Percentiles rank a stretch among this genome's conserved stretches.
These are phyloP conservation scores for Frieseomelitta varia DNA, from an alignment of 1,140 invertebrate species.

Conservation along the genomic window DNA sequence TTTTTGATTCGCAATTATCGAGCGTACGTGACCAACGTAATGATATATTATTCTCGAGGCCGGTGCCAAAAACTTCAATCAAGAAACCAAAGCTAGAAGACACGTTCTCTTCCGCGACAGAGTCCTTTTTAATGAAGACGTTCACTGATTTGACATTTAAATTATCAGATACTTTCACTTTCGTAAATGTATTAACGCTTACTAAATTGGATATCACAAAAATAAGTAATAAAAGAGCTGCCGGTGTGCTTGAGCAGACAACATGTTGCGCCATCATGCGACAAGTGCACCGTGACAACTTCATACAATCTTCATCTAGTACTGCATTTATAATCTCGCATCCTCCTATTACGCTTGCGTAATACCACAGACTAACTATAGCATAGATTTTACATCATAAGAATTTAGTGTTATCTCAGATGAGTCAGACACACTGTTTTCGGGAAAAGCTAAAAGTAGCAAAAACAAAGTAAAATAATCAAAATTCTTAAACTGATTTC, in stretches of 20 bases:
- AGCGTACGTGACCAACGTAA: constrained; percentile 63
- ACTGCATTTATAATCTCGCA: constrained; percentile 74
- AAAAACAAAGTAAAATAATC: background rate
- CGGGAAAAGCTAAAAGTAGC: background rate
- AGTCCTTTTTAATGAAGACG: constrained; percentile 26
- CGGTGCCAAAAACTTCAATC: constrained; percentile 61
- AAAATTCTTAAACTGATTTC: too few relatives aligned
- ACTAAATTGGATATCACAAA: constrained; percentile 68
- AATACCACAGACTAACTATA: background rate
- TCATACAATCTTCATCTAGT: constrained; percentile 50
- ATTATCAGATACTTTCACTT: constrained; percentile 31
- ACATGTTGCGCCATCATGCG: constrained; percentile 80
- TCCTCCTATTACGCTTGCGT: constrained; percentile 39
- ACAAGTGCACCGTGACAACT: constrained; percentile 74
- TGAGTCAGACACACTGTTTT: too few relatives aligned
- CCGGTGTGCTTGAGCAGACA: constrained; percentile 69
- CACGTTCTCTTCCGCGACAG: background rate
- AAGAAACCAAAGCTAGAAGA: constrained; percentile 30
- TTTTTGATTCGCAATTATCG: constrained; percentile 45
- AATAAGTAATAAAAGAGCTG: constrained; percentile 73
- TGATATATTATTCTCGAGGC: constrained; percentile 59
- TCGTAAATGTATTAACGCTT: constrained; percentile 54
- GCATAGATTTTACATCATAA: background rate
- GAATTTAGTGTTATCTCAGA: background rate
- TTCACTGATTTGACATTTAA: constrained; percentile 54